These are phyloP conservation scores for Marisa cornuarietis DNA, from an alignment of 1,140 invertebrate species.

Conservation along the genomic window DNA sequence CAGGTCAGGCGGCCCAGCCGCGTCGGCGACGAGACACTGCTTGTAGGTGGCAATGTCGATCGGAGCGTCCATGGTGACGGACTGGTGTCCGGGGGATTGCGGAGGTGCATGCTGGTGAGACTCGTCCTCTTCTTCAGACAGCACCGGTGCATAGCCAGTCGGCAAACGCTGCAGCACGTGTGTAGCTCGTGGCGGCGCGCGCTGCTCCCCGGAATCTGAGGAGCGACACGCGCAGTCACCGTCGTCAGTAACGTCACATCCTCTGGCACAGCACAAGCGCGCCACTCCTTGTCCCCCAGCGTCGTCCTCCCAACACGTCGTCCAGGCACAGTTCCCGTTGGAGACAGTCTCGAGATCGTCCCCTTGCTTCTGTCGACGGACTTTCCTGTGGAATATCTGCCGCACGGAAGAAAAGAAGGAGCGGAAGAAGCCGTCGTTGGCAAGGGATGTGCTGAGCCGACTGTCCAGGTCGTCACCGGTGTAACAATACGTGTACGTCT, in stretches of 20 bases:
- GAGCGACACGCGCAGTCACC: constrained; percentile 6
- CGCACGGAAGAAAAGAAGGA: constrained; percentile 19
- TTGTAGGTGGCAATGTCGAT: not conserved
- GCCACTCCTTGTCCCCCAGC: not conserved
- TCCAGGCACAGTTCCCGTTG: not conserved
- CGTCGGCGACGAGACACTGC: not conserved
- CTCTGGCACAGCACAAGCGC: constrained; percentile 11
- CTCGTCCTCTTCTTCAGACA: constrained; percentile 21
- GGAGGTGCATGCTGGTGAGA: not conserved
- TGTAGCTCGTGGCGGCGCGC: not conserved
- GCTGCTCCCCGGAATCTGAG: too few species aligned
- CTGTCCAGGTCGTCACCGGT: constrained; percentile 16
- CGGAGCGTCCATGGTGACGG: not conserved
- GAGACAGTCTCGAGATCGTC: not conserved
- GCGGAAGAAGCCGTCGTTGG: constrained; percentile 15
- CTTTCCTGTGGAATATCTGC: constrained; percentile 26
- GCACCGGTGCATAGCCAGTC: constrained; percentile 7
- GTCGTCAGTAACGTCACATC: not conserved
- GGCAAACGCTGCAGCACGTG: not conserved
- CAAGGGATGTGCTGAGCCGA: not conserved
- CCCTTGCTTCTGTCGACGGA: constrained; percentile 19
- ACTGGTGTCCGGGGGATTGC: not conserved
- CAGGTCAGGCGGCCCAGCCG: not conserved
- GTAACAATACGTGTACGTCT: constrained; percentile 22
- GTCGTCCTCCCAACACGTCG: not conserved